Base-by-base conservation (phyloP, 2,888 invertebrate genomes). In the Tupiocoris notatus region DNA sequence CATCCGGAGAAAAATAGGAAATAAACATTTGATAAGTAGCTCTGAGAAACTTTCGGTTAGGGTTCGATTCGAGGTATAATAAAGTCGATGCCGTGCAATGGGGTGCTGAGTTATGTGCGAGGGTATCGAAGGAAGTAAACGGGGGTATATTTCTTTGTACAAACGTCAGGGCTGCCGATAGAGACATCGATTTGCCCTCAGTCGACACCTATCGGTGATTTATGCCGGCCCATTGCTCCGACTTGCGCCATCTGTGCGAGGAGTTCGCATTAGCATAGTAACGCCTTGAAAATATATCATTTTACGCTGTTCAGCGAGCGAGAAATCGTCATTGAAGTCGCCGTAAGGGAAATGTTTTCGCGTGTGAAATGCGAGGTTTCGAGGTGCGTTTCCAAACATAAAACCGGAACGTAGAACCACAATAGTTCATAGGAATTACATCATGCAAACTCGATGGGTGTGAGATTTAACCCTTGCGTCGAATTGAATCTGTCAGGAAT, bases 11-110 rank as follows among this genome's bases (percentile, higher is more conserved):
- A 17, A 67, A 67, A 67, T 67, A 54, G 57, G 67, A 67, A 67
- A 67, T 67, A 67, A 67, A 67, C 54, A 67, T 67, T 67, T 67
- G 67, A 67, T 67, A 67, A 67, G 67, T 67, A 54, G 67, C 67
- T 56, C 22, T 56, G 57, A 67, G 67, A 56, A 67, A 67, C 67
- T 54, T 67, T 57, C 17, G 65, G 65, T 25, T 63, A 23, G n/a
- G n/a, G n/a, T n/a, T n/a, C n/a, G n/a, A n/a, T n/a, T n/a, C n/a
- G n/a, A n/a, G 39, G 39, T 39, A 39, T 12, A 39, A 39, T 39
- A 39, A 39, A 39, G 39, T 3, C 39, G 39, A 39, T 7, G 12
- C 39, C 39, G 39, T 39, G 39, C 39, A 39, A 39, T 39, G 39
- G 39, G 39, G 39, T 12, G 39, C 39, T 3, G 39, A 39, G 39